Base-by-base conservation (phyloP, 2,888 invertebrate species). In the Sericinus montela region DNA sequence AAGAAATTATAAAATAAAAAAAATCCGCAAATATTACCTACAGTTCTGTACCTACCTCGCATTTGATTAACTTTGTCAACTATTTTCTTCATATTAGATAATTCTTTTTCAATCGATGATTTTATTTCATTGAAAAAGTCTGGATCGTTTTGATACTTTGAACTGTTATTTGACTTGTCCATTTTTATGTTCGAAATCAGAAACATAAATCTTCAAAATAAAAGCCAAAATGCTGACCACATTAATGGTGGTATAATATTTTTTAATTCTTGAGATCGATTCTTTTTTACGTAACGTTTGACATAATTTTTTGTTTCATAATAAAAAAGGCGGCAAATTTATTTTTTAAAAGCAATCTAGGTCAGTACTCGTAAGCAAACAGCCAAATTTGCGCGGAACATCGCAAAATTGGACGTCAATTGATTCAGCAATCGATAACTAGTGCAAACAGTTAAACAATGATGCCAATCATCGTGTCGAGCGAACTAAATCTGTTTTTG, bases 401-500 rank as follows among this genome's bases (percentile, higher is more conserved):
- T 53, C 50, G 54, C 53, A 52, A 53, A 55, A 51, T 53, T 52
- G 52, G 49, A 54, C 56, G 44, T 23, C 29, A 44, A 50, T 50
- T 47, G 48, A 42, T 56, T 50, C 60, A 65, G 66, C 62, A 63
- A 58, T 63, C 52, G 64, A 65, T 67, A 76, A 79, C 75, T 72
- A 72, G 72, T 62, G 54, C 77, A 74, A 75, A 74, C 71, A 70
- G 69, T 67, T 69, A 71, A 76, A 82, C 82, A 82, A 83, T 74
- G 73, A 66, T 81, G 86, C 82, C 87, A 84, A 86, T 85, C 78
- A 84, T 75, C 64, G 72, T 66, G 69, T 63, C 75, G 74, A 69
- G 72, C 78, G 77, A 56, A 86, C 87, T 86, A 86, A 85, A 87
- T 81, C 87, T 88, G 82, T 80, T 86, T 88, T 88, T 88, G 88